A percentile compares a stretch with the other conserved stretches of the same genome.
Evolutionary conservation across 53 echinoderm and acorn worm species (phyloP).

Genomic region (Holothuria scabra): DNA sequence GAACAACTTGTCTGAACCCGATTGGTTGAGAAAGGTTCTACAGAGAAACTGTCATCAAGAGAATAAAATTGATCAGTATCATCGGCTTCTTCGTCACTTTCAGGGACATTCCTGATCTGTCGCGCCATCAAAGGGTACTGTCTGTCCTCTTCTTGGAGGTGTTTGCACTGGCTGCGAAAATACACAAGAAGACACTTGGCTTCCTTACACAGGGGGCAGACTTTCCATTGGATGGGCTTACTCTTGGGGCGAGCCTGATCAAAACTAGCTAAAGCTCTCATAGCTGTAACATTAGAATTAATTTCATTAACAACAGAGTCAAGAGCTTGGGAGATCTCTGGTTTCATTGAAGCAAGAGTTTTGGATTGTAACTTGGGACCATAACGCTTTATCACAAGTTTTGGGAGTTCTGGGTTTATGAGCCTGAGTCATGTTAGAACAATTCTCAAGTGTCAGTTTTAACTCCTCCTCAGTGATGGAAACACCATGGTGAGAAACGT

Average conservation of each 20-base stretch:
- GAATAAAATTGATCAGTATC: neutral
- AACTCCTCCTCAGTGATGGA: slow-evolving; percentile 47
- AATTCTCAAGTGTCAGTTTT: slow-evolving; percentile 46
- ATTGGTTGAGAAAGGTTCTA: neutral
- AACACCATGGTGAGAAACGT: slow-evolving; percentile 49
- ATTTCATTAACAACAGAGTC: slow-evolving; percentile 52
- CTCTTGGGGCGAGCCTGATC: neutral
- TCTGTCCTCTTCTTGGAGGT: slow-evolving; percentile 51
- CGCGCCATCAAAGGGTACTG: slow-evolving; percentile 21
- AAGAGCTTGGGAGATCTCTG: slow-evolving; percentile 74
- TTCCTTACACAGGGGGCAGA: slow-evolving; percentile 63
- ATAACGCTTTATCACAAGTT: slow-evolving; percentile 60
- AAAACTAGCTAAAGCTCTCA: neutral
- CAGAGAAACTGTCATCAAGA: neutral
- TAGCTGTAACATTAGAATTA: neutral
- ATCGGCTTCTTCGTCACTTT: slow-evolving; percentile 2
- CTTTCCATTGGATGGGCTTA: neutral
- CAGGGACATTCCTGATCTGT: slow-evolving; percentile 39
- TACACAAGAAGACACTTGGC: slow-evolving; percentile 19
- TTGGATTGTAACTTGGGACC: slow-evolving; percentile 58
- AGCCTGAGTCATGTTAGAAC: slow-evolving; percentile 54
- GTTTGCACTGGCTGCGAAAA: slow-evolving; percentile 50
- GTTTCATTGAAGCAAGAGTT: slow-evolving; percentile 66
- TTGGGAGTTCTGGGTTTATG: slow-evolving; percentile 48
- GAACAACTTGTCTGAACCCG: slow-evolving; percentile 57